These are phyloP conservation scores for Nebria salina DNA, from an alignment of 2,888 invertebrate genomes.

Conservation along the genomic window DNA sequence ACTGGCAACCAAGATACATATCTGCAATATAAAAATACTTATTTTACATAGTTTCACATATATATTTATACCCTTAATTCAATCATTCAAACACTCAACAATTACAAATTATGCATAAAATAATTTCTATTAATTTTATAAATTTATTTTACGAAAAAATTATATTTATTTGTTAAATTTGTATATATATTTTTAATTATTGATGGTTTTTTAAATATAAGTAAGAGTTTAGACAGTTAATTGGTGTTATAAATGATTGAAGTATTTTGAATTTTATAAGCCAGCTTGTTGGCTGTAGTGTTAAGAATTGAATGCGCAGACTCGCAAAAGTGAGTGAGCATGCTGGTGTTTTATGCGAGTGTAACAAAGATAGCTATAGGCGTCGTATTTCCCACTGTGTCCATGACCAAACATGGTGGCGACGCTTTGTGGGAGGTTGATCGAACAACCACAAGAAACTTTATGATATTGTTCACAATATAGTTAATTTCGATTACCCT, in stretches of 20 bases:
- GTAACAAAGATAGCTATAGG: slow-evolving; percentile 57
- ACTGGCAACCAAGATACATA: slow-evolving; percentile 3
- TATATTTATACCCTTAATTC: too few species aligned
- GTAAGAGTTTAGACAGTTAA: too few species aligned
- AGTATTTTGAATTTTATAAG: background rate
- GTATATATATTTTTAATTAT: too few species aligned
- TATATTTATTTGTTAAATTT: too few species aligned
- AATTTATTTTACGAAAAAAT: too few species aligned
- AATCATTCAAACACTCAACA: too few species aligned
- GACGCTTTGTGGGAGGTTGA: slow-evolving; percentile 68
- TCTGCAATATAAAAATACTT: slow-evolving; percentile 36
- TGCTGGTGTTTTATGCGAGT: slow-evolving; percentile 51
- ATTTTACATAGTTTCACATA: slow-evolving; percentile 13
- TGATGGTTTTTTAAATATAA: too few species aligned
- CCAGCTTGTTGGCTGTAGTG: background rate
- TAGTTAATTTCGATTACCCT: slow-evolving; percentile 7
- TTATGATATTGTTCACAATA: slow-evolving; percentile 12
- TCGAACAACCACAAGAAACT: slow-evolving; percentile 58
- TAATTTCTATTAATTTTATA: too few species aligned
- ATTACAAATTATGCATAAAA: too few species aligned
- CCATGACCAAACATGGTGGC: slow-evolving; percentile 80
- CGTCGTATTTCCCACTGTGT: slow-evolving; percentile 72
- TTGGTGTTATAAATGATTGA: background rate
- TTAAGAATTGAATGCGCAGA: background rate
- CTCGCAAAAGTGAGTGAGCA: background rate